A percentile compares a stretch with the other conserved stretches of the same genome.
Evolutionary conservation across 1,140 invertebrate species (phyloP).

Genomic region (Rhizoglyphus robini): DNA sequence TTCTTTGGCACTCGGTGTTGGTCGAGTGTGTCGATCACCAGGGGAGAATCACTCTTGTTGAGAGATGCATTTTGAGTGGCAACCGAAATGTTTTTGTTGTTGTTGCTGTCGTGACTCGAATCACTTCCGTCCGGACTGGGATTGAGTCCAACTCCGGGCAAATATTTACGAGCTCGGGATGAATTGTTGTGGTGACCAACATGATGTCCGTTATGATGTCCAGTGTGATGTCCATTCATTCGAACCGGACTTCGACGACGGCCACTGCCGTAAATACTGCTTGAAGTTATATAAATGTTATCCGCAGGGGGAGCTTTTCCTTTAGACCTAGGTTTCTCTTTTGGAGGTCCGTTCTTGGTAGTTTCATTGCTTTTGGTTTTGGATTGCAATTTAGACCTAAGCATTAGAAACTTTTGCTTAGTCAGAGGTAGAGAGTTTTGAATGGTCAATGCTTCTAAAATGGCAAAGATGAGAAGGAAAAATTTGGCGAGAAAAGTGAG

Average conservation of each 20-base stretch:
- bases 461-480: slow-evolving; percentile 8
- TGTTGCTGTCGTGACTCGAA: slow-evolving; percentile 11
- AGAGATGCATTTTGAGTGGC: neutral
- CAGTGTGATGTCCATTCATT: neutral
- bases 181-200: neutral
- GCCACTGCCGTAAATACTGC: slow-evolving; percentile 5
- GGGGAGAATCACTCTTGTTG: neutral
- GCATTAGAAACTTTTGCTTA: neutral
- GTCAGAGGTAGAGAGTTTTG: slow-evolving; percentile 3
- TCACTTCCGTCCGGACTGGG: neutral
- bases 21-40: neutral
- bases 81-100: neutral
- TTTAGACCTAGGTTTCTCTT: neutral
- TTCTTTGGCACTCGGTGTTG: slow-evolving; percentile 6
- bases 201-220: neutral
- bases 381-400: neutral
- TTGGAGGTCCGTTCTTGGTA: neutral
- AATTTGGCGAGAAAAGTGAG: neutral
- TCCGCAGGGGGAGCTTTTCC: neutral
- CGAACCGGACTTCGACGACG: neutral
- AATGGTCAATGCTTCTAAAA: neutral
- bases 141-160: neutral
- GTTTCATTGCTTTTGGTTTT: neutral
- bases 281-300: neutral
- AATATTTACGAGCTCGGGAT: neutral